These are phyloP conservation scores for Philotrypesis tridentata DNA, from an alignment of 1,140 invertebrate genomes.

Conservation along the genomic window DNA sequence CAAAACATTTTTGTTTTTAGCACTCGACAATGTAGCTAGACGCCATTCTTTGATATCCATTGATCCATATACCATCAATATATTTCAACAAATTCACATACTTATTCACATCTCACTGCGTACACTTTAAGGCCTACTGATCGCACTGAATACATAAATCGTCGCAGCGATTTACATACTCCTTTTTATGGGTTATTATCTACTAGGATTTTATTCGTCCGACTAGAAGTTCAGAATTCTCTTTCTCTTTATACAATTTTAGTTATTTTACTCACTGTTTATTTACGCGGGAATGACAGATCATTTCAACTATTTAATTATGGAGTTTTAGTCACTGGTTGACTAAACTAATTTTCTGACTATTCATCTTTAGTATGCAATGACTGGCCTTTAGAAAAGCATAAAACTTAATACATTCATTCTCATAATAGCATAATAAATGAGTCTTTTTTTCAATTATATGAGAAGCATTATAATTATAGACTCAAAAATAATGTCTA, in stretches of 20 bases:
- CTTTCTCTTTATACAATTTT: conserved; percentile 15
- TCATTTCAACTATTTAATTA: neutral
- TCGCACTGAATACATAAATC: conserved; percentile 17
- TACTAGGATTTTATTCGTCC: conserved; percentile 7
- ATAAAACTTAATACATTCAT: neutral
- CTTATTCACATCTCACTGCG: neutral
- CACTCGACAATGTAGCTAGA: conserved; percentile 38
- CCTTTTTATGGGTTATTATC: neutral
- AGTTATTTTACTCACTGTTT: neutral
- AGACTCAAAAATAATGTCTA: neutral
- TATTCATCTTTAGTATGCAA: neutral
- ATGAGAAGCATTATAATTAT: neutral
- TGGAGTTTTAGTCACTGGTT: neutral
- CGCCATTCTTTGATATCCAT: neutral
- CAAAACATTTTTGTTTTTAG: conserved; percentile 36
- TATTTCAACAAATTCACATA: conserved; percentile 50
- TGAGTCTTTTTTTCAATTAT: neutral
- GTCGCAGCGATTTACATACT: neutral
- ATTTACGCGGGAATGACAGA: neutral
- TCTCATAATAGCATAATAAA: neutral
- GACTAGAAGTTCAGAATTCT: neutral
- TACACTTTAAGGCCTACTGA: conserved; percentile 48
- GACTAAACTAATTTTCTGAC: neutral
- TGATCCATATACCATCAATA: conserved; percentile 36
- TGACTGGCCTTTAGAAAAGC: neutral